These are phyloP conservation scores for Physeter macrocephalus DNA, from an alignment of 2,113 vertebrate species.

Conservation along the genomic window DNA sequence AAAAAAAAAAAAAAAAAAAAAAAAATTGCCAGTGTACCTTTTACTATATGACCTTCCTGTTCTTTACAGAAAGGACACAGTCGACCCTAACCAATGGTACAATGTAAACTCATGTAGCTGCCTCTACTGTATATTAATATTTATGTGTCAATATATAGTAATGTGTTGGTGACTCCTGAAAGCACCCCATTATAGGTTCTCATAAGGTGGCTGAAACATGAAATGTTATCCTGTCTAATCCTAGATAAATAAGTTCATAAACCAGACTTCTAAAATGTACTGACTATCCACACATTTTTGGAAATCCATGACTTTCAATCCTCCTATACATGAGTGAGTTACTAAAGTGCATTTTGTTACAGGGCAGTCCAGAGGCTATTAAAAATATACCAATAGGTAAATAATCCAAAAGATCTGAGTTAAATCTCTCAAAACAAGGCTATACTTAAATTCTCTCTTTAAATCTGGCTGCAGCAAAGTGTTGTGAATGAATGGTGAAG, in stretches of 20 bases:
- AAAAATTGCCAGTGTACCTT: not conserved
- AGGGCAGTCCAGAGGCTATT: slow-evolving; percentile 36
- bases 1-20: not conserved
- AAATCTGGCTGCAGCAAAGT: not conserved
- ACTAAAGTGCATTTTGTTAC: slow-evolving; percentile 43
- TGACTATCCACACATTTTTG: not conserved
- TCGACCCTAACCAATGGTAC: not conserved
- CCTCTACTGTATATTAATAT: not conserved
- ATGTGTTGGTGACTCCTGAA: not conserved
- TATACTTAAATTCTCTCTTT: slow-evolving; percentile 37
- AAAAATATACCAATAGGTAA: slow-evolving; percentile 44
- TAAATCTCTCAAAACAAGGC: not conserved
- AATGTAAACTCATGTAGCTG: not conserved
- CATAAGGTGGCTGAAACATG: not conserved
- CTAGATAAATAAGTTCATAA: not conserved
- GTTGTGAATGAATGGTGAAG: not conserved
- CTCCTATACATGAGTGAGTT: slow-evolving; percentile 23
- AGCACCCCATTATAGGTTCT: not conserved
- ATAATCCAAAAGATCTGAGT: not conserved
- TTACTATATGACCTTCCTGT: not conserved
- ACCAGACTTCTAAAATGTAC: not conserved
- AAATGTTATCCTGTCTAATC: not conserved
- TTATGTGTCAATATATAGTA: not conserved
- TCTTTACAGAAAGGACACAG: not conserved
- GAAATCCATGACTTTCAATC: slow-evolving; percentile 22